These are phyloP conservation scores for Apoderus coryli DNA, from an alignment of 2,888 invertebrate species.

Conservation along the genomic window DNA sequence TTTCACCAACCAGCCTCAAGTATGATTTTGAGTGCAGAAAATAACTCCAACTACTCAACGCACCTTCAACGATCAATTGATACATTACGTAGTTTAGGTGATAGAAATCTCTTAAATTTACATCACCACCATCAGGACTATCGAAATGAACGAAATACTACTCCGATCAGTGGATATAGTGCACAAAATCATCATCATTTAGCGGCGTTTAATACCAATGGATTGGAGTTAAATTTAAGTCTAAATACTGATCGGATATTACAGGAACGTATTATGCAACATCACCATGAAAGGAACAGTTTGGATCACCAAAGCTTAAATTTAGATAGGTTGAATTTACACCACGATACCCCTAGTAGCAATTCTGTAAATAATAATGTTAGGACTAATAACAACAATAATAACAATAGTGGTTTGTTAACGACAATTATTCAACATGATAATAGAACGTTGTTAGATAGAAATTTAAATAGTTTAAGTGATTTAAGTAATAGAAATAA, in stretches of 20 bases:
- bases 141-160: slow-evolving; percentile 18
- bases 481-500: slow-evolving; percentile 16
- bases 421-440: too few species aligned
- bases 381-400: slow-evolving; percentile 13
- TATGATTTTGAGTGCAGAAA: slow-evolving; percentile 28
- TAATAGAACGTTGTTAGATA: slow-evolving; percentile 25
- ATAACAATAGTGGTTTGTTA: slow-evolving; percentile 4
- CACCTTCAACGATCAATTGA: slow-evolving; percentile 33
- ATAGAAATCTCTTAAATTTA: slow-evolving; percentile 30
- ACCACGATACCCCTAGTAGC: too few species aligned
- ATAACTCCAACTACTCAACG: slow-evolving; percentile 29
- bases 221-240: slow-evolving; percentile 28
- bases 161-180: slow-evolving; percentile 13
- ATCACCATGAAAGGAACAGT: slow-evolving; percentile 22
- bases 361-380: too few species aligned
- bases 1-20: slow-evolving; percentile 29
- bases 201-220: too few species aligned
- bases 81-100: slow-evolving; percentile 31
- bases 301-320: slow-evolving; percentile 26
- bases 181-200: too few species aligned
- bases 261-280: slow-evolving; percentile 25
- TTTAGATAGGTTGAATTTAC: slow-evolving; percentile 27
- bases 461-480: slow-evolving; percentile 23
- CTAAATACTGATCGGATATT: slow-evolving; percentile 26
- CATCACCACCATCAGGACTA: slow-evolving; percentile 28